Evolutionary conservation across 2,113 vertebrate species (phyloP).

Genomic region (Festucalex cinctus): DNA sequence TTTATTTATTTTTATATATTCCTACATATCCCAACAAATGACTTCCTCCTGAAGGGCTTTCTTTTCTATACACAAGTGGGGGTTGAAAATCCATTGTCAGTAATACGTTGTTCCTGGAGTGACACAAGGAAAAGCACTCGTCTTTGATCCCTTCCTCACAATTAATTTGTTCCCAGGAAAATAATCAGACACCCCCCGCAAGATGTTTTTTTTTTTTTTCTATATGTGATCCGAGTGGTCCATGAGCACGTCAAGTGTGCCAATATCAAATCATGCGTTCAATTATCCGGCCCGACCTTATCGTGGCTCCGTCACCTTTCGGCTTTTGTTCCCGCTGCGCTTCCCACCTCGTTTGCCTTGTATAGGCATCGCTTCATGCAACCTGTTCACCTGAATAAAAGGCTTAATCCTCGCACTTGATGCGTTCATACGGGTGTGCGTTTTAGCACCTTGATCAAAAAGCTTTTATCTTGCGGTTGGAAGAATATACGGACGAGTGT

Average conservation of each 20-base stretch:
- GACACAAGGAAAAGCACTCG: slow-evolving; percentile 13
- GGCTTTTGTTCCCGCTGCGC: slow-evolving; percentile 9
- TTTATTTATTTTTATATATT: no score
- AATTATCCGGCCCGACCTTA: slow-evolving; percentile 8
- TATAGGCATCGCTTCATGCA: slow-evolving; percentile 17
- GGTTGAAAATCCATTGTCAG: neutral
- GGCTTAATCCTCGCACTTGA: slow-evolving; percentile 30
- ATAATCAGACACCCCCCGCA: slow-evolving; percentile 34
- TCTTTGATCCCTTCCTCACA: slow-evolving; percentile 22
- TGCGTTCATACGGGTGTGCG: slow-evolving; percentile 19
- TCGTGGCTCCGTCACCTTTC: slow-evolving; percentile 6
- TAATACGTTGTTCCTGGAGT: neutral
- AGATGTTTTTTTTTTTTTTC: neutral
- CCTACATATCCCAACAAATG: neutral
- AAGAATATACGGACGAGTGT: slow-evolving; percentile 29
- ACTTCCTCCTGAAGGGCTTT: neutral
- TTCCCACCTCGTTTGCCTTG: slow-evolving; percentile 26
- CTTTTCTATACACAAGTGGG: neutral
- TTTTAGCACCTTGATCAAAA: slow-evolving; percentile 55
- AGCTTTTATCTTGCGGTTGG: slow-evolving; percentile 31
- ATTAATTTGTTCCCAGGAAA: slow-evolving; percentile 13
- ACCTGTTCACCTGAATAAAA: slow-evolving; percentile 30
- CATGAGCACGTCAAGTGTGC: neutral
- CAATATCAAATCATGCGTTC: slow-evolving; percentile 32
- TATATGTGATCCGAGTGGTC: neutral